A percentile compares a stretch with the other conserved stretches of the same genome.
phyloP scores from a whole-genome alignment of 2,113 vertebrate species.

The Ondatra zibethicus region DNA sequence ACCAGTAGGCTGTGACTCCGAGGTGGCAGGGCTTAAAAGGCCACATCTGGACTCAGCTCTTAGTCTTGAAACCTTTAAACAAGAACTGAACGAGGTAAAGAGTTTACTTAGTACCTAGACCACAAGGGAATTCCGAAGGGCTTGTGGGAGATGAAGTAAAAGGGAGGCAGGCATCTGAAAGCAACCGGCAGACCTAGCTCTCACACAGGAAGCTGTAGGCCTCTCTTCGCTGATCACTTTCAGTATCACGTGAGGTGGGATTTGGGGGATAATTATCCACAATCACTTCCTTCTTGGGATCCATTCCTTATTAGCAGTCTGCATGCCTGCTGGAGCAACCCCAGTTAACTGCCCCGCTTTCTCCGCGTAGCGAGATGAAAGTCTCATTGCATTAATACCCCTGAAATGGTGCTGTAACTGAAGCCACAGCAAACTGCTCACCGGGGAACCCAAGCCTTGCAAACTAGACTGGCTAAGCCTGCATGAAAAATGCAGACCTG shows the following conservation, averaged over 20 bases:
- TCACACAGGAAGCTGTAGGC: slow-evolving; percentile 3
- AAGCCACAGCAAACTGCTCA: slow-evolving; percentile 80
- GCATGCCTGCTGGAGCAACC: slow-evolving; percentile 72
- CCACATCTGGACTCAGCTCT: slow-evolving; percentile 48
- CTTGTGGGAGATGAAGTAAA: slow-evolving; percentile 35
- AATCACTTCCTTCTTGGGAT: slow-evolving; percentile 64
- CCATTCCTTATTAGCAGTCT: slow-evolving; percentile 63
- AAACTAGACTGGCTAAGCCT: slow-evolving; percentile 75
- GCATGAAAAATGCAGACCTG: slow-evolving; percentile 82
- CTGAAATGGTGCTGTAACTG: slow-evolving; percentile 77
- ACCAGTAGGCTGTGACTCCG: neutral
- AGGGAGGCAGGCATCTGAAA: neutral
- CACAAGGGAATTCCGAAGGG: neutral
- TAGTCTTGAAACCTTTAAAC: slow-evolving; percentile 57
- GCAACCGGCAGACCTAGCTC: slow-evolving; percentile 14
- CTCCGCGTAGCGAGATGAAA: slow-evolving; percentile 73
- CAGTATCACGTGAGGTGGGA: neutral
- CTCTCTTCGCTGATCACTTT: slow-evolving; percentile 47
- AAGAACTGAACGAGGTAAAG: neutral
- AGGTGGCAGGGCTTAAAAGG: slow-evolving; percentile 39
- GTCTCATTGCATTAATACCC: slow-evolving; percentile 81
- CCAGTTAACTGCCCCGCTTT: slow-evolving; percentile 67
- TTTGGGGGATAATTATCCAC: slow-evolving; percentile 65
- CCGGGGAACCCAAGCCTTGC: slow-evolving; percentile 77
- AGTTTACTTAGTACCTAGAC: neutral